These are phyloP conservation scores for Ambastaia sidthimunki DNA, from an alignment of 2,797 vertebrate species.

Conservation along the genomic window DNA sequence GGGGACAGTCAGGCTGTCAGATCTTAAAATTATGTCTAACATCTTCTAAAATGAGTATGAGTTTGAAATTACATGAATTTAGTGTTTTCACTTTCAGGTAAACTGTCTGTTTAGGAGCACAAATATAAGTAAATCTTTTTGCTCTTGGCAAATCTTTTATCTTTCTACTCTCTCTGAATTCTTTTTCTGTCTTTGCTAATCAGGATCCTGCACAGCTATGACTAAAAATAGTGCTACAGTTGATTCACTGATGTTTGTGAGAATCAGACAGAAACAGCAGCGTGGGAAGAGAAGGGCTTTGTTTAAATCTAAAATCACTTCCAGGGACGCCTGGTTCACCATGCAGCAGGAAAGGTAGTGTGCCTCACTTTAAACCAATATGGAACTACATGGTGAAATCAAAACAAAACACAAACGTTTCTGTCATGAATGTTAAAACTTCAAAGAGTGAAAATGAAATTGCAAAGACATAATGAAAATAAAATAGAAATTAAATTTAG, in stretches of 20 bases:
- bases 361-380: background rate
- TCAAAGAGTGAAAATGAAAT: too few relatives aligned
- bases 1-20: too few relatives aligned
- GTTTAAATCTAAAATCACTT: slow-evolving; percentile 57
- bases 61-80: too few relatives aligned
- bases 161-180: background rate
- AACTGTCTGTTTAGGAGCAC: background rate
- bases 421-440: background rate
- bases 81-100: too few relatives aligned
- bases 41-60: too few relatives aligned
- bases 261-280: slow-evolving; percentile 74
- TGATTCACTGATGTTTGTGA: slow-evolving; percentile 76
- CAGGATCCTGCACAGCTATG: slow-evolving; percentile 63
- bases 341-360: slow-evolving; percentile 78
- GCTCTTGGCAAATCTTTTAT: too few relatives aligned
- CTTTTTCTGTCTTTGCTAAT: background rate
- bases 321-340: slow-evolving; percentile 77
- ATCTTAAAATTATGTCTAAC: too few relatives aligned
- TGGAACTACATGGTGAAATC: background rate
- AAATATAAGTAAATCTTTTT: background rate
- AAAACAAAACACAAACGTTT: slow-evolving; percentile 1
- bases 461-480: too few relatives aligned
- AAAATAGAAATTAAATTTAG: background rate
- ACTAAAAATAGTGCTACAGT: slow-evolving; percentile 53
- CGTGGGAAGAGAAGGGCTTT: slow-evolving; percentile 64